Conservation (phyloP, 2,888 invertebrate species). For the Meteorus colon region DNA sequence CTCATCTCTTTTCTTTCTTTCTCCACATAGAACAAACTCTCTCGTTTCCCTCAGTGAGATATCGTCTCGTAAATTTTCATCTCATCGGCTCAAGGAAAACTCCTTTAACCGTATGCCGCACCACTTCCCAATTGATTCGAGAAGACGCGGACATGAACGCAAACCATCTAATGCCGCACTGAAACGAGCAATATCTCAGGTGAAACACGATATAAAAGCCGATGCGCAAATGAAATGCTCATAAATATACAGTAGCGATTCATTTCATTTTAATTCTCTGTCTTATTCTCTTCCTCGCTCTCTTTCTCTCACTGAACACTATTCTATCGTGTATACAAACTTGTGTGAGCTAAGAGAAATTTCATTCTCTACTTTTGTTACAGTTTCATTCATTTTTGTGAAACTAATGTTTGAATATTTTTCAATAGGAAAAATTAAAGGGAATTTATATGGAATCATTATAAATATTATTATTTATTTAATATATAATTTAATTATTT, state of each 20-base stretch:
- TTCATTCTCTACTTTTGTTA: no score
- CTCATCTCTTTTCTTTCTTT: conserved; percentile 5
- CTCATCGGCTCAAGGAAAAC: conserved; percentile 28
- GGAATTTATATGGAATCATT: conserved; percentile 2
- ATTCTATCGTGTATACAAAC: no score
- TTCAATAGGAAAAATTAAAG: not conserved
- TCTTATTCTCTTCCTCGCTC: not conserved
- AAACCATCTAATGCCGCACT: not conserved
- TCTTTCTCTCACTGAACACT: not conserved
- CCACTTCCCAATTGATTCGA: conserved; percentile 36
- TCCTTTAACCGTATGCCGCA: conserved; percentile 10
- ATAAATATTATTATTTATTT: conserved; percentile 1
- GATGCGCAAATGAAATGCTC: conserved; percentile 34
- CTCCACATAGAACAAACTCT: not conserved
- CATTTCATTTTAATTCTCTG: not conserved
- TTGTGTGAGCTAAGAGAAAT: no score
- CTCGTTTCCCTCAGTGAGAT: conserved; percentile 21
- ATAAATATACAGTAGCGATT: conserved; percentile 31
- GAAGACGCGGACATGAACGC: conserved; percentile 19
- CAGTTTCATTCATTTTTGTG: no score
- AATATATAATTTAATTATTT: not conserved
- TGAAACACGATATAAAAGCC: conserved; percentile 29
- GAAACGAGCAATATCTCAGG: conserved; percentile 18
- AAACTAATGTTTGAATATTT: no score
- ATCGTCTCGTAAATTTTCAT: conserved; percentile 40